phyloP scores from a whole-genome alignment of 2,113 vertebrate species.

The Pagrus major region DNA sequence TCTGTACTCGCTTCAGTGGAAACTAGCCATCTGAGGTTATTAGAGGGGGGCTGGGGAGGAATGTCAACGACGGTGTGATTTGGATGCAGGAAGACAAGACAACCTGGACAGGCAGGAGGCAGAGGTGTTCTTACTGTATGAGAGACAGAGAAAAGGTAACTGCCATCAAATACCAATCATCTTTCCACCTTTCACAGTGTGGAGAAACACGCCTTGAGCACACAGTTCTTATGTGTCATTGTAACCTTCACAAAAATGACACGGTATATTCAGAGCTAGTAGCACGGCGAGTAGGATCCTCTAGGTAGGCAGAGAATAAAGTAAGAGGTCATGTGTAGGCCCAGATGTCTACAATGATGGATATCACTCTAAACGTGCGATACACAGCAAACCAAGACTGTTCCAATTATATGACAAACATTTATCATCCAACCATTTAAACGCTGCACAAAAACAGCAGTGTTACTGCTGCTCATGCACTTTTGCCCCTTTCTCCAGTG shows the following conservation, averaged over 20 bases:
- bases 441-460: slow-evolving; percentile 14
- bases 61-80: slow-evolving; percentile 61
- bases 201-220: slow-evolving; percentile 14
- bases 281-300: slow-evolving; percentile 7
- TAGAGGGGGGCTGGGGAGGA: slow-evolving; percentile 43
- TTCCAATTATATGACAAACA: slow-evolving; percentile 15
- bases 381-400: slow-evolving; percentile 5
- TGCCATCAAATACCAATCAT: slow-evolving; percentile 46
- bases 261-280: neutral
- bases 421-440: slow-evolving; percentile 26
- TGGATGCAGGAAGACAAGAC: slow-evolving; percentile 39
- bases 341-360: slow-evolving; percentile 10
- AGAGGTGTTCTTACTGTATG: slow-evolving; percentile 26
- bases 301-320: slow-evolving; percentile 9
- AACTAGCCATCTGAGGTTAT: slow-evolving; percentile 71
- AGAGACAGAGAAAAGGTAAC: slow-evolving; percentile 42
- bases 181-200: slow-evolving; percentile 11
- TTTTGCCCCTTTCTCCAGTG: neutral
- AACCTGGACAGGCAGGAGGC: slow-evolving; percentile 15
- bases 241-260: slow-evolving; percentile 57
- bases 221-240: neutral
- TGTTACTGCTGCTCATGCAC: neutral
- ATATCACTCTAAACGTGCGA: slow-evolving; percentile 13
- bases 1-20: slow-evolving; percentile 75
- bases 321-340: neutral